phyloP scores from a whole-genome alignment of 2,888 invertebrate genomes.

The Volucella zonaria region DNA sequence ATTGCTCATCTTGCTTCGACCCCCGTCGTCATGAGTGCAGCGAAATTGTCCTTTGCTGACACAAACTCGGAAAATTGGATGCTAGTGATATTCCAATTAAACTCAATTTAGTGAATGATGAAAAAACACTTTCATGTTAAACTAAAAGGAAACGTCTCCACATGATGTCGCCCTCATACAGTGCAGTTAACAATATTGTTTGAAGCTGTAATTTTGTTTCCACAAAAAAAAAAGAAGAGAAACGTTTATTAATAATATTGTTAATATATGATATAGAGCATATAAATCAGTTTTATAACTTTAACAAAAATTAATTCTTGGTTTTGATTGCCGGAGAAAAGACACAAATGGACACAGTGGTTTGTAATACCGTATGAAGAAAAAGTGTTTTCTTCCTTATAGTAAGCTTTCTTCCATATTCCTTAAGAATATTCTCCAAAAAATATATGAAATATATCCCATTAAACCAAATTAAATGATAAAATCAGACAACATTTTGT shows the following conservation, averaged over 20 bases:
- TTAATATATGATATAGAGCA: constrained; percentile 51
- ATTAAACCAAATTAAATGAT: too few relatives aligned
- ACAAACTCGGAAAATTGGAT: constrained; percentile 42
- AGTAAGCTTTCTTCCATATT: too few relatives aligned
- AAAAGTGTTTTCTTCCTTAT: too few relatives aligned
- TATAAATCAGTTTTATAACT: constrained; percentile 59
- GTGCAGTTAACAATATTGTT: constrained; percentile 27
- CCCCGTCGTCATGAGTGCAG: constrained; percentile 39
- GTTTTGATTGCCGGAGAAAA: constrained; percentile 39
- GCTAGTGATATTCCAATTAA: constrained; percentile 60
- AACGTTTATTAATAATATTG: constrained; percentile 44
- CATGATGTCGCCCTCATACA: constrained; percentile 53
- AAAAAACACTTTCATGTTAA: constrained; percentile 54
- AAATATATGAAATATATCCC: too few relatives aligned
- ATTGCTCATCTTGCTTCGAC: constrained; percentile 32
- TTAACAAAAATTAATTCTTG: constrained; percentile 51
- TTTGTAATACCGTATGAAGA: constrained; percentile 11
- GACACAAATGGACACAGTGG: constrained; percentile 2
- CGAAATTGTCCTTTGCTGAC: constrained; percentile 35
- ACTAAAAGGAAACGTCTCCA: constrained; percentile 56
- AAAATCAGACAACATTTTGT: too few relatives aligned
- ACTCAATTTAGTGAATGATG: constrained; percentile 57
- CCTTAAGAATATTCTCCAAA: too few relatives aligned
- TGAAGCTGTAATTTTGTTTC: constrained; percentile 19
- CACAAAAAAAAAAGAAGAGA: constrained; percentile 43